Evolutionary conservation across 2,113 vertebrate genomes (phyloP).

Genomic region (Ailurus styani): DNA sequence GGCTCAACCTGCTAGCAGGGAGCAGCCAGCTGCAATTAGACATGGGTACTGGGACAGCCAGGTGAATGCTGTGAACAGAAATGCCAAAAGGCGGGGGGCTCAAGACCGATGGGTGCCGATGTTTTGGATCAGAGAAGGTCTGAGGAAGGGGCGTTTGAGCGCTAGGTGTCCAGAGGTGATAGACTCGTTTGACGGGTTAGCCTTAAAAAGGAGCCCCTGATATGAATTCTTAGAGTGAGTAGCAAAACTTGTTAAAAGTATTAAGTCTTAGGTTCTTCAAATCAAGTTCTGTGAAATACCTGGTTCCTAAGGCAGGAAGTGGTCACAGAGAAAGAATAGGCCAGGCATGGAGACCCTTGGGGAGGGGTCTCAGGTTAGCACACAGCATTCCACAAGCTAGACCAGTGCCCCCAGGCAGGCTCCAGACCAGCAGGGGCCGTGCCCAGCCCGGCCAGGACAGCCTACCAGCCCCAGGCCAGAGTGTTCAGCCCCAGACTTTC

Average conservation of each 20-base stretch:
- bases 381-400: background rate
- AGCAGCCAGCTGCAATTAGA: background rate
- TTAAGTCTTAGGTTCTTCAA: background rate
- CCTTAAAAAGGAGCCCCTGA: background rate
- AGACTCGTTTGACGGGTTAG: background rate
- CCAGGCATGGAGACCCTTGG: background rate
- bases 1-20: background rate
- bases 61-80: background rate
- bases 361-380: background rate
- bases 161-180: background rate
- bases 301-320: background rate
- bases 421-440: rapidly evolving
- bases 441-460: background rate
- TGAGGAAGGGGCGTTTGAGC: background rate
- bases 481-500: background rate
- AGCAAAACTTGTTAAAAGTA: background rate
- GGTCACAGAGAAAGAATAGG: background rate
- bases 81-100: background rate
- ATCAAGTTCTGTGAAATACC: background rate
- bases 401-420: background rate
- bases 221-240: background rate
- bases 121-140: background rate
- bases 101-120: background rate
- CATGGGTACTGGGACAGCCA: rapidly evolving
- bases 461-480: rapidly evolving